Base-by-base conservation (phyloP, 2,113 vertebrate species). In the Phocoena sinus region DNA sequence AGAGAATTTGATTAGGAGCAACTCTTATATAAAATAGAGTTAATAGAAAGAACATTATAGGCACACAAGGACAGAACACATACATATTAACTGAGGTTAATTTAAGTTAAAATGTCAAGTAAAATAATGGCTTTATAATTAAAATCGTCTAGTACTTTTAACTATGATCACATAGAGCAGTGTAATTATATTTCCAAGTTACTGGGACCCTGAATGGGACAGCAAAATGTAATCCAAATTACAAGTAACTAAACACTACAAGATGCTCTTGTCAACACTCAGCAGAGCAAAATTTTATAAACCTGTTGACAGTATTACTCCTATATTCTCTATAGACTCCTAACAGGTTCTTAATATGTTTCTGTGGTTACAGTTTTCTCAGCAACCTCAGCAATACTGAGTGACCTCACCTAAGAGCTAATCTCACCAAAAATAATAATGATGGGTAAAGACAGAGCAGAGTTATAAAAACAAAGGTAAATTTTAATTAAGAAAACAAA, bases 281-380 rank as follows among this genome's bases (percentile, higher is more conserved):
- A 80, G 68, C 47, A 87, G 96, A 96, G 89, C 79, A 89, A 67
- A 96, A 98, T 96, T 71, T 95, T 79, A 94, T 96, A 97, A 97
- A 97, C 97, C 95, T 94, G 97, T 98, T 97, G 88, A 56, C 96
- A 97, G 41, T 36, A 91, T 96, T 89, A 80, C 91, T 96, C 44
- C 70, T 84, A 38, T 38, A 93, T 94, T 65, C 33, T 87, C 44
- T 77, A 58, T 25, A 67, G 68, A 96, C 44, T 44, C 77, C 36
- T 47, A 67, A 96, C 25, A 81, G 41, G 95, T 83, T 58, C 44
- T 86, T 89, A 96, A 53, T 82, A 87, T 0, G 89, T 36, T 90
- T 81, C 65, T 95, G 17, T 89, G 31, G 41, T 74, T 44, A 70
- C 41, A 62, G 63, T 47, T 92, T 95, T 90, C 83, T 74, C 84